Percentiles rank a stretch among this genome's conserved stretches.
Evolutionary conservation across 2,113 vertebrate genomes (phyloP).

Genomic region (Ageneiosus marmoratus): DNA sequence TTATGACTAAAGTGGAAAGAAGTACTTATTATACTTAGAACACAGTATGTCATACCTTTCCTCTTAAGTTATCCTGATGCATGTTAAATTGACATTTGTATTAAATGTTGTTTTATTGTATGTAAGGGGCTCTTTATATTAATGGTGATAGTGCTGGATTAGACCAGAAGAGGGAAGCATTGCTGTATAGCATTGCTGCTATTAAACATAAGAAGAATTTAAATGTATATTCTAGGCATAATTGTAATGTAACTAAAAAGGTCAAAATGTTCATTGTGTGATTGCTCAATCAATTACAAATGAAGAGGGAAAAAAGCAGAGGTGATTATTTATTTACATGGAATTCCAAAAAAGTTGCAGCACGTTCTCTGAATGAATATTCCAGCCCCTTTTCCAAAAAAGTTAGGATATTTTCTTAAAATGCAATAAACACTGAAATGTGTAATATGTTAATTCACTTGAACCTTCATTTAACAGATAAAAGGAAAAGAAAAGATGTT

Average conservation of each 20-base stretch:
- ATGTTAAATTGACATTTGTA: not conserved
- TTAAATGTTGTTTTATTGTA: not conserved
- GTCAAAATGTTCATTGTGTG: not conserved
- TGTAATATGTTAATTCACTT: too few relatives aligned
- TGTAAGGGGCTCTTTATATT: not conserved
- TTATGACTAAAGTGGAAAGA: not conserved
- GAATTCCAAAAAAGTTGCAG: not conserved
- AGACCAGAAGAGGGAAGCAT: slow-evolving; percentile 57
- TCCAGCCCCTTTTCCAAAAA: not conserved
- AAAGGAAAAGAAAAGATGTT: too few relatives aligned
- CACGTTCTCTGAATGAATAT: not conserved
- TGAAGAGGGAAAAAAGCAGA: not conserved
- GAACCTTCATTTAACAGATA: too few relatives aligned
- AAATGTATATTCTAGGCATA: not conserved
- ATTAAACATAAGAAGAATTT: not conserved
- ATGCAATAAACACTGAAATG: too few relatives aligned
- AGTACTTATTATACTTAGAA: not conserved
- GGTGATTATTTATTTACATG: not conserved
- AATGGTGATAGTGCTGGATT: not conserved
- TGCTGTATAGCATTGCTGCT: slow-evolving; percentile 28
- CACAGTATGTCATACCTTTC: not conserved
- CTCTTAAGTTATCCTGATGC: not conserved
- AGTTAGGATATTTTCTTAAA: too few relatives aligned
- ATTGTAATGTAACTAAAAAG: not conserved
- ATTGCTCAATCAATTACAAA: not conserved